These are phyloP conservation scores for Lordiphosa collinella DNA, from an alignment of 1,140 invertebrate species.

Conservation along the genomic window DNA sequence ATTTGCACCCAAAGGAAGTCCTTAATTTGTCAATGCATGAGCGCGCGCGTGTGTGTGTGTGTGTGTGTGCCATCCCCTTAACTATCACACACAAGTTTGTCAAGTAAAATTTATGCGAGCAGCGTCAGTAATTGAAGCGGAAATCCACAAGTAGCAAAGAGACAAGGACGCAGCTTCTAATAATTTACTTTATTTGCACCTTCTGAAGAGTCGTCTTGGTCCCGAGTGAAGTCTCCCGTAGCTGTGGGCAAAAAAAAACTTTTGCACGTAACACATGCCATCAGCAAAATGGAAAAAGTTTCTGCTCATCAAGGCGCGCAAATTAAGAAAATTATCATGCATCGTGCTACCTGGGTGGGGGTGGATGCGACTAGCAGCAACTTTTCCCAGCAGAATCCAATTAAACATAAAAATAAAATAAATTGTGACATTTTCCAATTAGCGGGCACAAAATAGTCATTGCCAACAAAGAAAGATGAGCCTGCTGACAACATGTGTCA, in stretches of 20 bases:
- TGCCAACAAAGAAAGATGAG: slow-evolving; percentile 53
- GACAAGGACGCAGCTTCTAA: slow-evolving; percentile 50
- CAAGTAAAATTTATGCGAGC: slow-evolving; percentile 75
- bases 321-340: slow-evolving; percentile 77
- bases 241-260: slow-evolving; percentile 54
- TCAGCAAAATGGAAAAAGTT: slow-evolving; percentile 76
- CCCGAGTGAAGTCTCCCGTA: neutral
- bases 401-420: slow-evolving; percentile 78
- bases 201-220: slow-evolving; percentile 56
- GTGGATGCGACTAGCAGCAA: slow-evolving; percentile 2
- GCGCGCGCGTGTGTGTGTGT: slow-evolving; percentile 1
- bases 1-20: slow-evolving; percentile 43
- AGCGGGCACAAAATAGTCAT: slow-evolving; percentile 54
- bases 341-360: slow-evolving; percentile 36
- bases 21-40: slow-evolving; percentile 54
- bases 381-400: slow-evolving; percentile 57
- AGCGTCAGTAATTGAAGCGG: slow-evolving; percentile 66
- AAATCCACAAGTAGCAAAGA: slow-evolving; percentile 63
- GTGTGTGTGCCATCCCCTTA: slow-evolving; percentile 8
- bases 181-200: slow-evolving; percentile 78
- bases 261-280: slow-evolving; percentile 72
- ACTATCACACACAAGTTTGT: slow-evolving; percentile 66
- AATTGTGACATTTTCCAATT: slow-evolving; percentile 76
- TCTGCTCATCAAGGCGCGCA: slow-evolving; percentile 67
- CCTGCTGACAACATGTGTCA: slow-evolving; percentile 72